Conservation (phyloP, 1,140 invertebrate species). For the Diorhabda carinulata region DNA sequence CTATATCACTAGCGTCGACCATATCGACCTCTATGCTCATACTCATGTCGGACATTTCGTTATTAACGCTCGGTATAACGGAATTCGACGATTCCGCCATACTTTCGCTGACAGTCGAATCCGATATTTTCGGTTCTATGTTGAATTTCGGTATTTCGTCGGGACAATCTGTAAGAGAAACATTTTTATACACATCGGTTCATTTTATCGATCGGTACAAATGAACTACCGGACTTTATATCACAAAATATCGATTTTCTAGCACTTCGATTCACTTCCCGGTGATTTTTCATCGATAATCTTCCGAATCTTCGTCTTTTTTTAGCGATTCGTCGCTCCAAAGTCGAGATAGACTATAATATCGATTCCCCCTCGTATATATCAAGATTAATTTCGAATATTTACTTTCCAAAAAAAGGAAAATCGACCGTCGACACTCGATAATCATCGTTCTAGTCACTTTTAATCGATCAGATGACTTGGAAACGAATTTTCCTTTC, state of each 20-base stretch:
- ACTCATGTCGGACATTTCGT: conserved; percentile 46
- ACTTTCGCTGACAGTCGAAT: conserved; percentile 31
- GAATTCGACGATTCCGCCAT: conserved; percentile 26
- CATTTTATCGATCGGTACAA: not conserved
- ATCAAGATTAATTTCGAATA: too few species aligned
- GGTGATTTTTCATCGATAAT: not conserved
- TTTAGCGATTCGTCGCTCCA: too few species aligned
- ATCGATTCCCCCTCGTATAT: too few species aligned
- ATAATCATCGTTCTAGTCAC: too few species aligned
- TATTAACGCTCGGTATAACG: conserved; percentile 42
- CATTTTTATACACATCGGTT: not conserved
- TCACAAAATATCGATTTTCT: not conserved
- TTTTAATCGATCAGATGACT: too few species aligned
- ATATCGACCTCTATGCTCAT: conserved; percentile 53
- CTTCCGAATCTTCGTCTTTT: not conserved
- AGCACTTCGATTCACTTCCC: not conserved
- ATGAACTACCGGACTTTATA: not conserved
- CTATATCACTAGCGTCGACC: conserved; percentile 45
- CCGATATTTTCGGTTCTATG: conserved; percentile 27
- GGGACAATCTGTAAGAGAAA: conserved; percentile 46
- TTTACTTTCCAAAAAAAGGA: too few species aligned
- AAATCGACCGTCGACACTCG: too few species aligned
- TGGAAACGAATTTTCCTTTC: too few species aligned
- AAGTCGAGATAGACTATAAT: too few species aligned
- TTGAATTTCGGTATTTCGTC: conserved; percentile 50